Base-by-base conservation (phyloP, 2,113 vertebrate species). In the Scolopax mira region DNA sequence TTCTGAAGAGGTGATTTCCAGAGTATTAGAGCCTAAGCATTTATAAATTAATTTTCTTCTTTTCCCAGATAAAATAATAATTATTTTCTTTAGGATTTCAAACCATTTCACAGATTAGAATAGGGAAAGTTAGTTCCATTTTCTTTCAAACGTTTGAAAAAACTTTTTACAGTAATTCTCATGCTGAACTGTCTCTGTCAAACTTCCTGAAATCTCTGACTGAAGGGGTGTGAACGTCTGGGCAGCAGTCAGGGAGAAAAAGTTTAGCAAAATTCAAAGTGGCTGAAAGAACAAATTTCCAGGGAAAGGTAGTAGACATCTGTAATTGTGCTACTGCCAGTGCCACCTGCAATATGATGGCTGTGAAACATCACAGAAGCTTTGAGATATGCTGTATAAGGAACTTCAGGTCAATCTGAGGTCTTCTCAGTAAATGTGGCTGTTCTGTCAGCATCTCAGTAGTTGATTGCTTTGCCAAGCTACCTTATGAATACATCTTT, bases 321-420 rank as follows among this genome's bases (percentile, higher is more conserved):
- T 52, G 10, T 55, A 78, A 62, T 5, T 54, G 6, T 70, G 21
- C 70, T 74, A 51, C 25, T 60, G 11, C 6, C 46, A 91, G 17
- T 4, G 4, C 3, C 27, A 80, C 16, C 62, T 48, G 6, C 0
- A 1, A 58, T 41, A 11, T 3, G 1, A 70, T 9, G 27, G 10
- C 37, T 71, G 18, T 14, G 37, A 79, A 75, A n/a, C 13, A 41
- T 16, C 27, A 41, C 18, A n/a, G 17, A 55, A 75, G 9, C 7
- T 81, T 89, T 85, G 35, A 93, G 21, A 82, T 6, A 48, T 2
- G 0, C 46, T 73, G 4, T 24, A 18, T 49, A 65, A 55, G 6
- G 37, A 67, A 51, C 11, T 65, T 37, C 25, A 72, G 27, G 27
- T 0, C 0, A 12, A 61, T 39, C 37, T 46, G 44, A 48, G 70